Evolutionary conservation across 2,113 vertebrate genomes (phyloP), one percentile per base, ranked within the genome.

Genomic region (Stegastes partitus): DNA sequence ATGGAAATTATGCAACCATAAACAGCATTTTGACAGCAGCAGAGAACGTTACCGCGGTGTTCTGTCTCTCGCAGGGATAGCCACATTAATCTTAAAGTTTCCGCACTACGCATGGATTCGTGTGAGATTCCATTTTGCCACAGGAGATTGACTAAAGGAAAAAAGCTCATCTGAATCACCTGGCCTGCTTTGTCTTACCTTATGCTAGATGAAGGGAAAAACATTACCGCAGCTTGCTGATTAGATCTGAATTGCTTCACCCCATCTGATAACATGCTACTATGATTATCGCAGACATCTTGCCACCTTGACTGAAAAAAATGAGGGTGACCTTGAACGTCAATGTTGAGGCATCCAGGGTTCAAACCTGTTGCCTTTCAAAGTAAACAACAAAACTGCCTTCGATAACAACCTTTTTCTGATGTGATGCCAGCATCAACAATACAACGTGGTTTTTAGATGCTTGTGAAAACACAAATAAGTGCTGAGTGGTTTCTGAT

Each of bases 231-330:
- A 14, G 47, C 3, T 4, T 18, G 37, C 83, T 90, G 93, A 93
- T 94, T 89, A 90, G 87, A 94, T 94, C 90, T 85, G 86, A 82
- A 89, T 89, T 85, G 84, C 78, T 88, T 86, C 49, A 53, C 64
- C 84, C 73, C 49, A 84, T 82, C 93, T 82, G 89, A 93, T 93
- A 91, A 87, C 74, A 84, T 56, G 77, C 90, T 89, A 66, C 85
- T 89, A 74, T 92, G 82, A 91, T 91, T 92, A 94, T 93, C 93
- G 78, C 79, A 81, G 86, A 89, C 81, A 93, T 91, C 89, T 91
- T 74, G 76, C 68, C 84, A 80, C 78, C 72, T 77, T 72, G 61
- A 70, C 56, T 59, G 69, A 79, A 86, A 68, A 65, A 79, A 85
- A 72, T 55, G 16, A 55, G 61, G 83, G 75, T 89, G 85, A 93